Base-by-base conservation (phyloP, 2,797 vertebrate species). In the Danio kyathit region DNA sequence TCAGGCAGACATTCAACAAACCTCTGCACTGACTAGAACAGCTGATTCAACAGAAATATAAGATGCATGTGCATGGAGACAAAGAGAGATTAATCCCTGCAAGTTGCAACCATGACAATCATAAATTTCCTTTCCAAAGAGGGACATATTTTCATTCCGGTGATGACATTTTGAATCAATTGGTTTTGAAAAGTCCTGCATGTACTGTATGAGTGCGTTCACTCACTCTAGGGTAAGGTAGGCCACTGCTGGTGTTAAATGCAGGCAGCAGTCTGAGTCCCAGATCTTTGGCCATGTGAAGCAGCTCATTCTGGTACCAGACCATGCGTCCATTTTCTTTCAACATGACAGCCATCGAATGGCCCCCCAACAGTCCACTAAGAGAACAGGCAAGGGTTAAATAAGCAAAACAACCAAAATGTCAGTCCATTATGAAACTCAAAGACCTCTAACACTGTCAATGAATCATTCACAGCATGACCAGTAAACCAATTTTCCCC, bases 191-290 rank as follows among this genome's bases (percentile, higher is more conserved):
- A 29, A 29, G 29, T 46, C 11, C 57, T 17, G 52, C 43, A 46
- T 76, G 51, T 11, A 48, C 21, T 21, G 84, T 78, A 54, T 17
- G 38, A 54, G 69, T 56, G 54, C 52, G 8, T 40, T 40, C 10
- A 94, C 96, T 96, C 91, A 99, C 98, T 92, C 98, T 94, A 83
- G 98, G 98, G 83, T 97, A 99, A 84, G 98, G 98, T 89, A 99
- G 95, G 89, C 98, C 98, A 79, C 98, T 99, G 90, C 96, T 99
- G 89, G 98, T 99, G 90, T 99, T 99, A 90, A 99, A 99, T 72
- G 98, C 98, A 43, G 98, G 98, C 80, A 99, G 88, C 80, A 99
- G 95, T 79, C 96, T 95, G 83, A 96, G 94, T 70, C 98, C 98
- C 72, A 99, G 85, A 0, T 99, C 96, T 92, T 97, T 98, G 76